Evolutionary conservation across 2,797 vertebrate genomes (phyloP).

Genomic region (Manis javanica): DNA sequence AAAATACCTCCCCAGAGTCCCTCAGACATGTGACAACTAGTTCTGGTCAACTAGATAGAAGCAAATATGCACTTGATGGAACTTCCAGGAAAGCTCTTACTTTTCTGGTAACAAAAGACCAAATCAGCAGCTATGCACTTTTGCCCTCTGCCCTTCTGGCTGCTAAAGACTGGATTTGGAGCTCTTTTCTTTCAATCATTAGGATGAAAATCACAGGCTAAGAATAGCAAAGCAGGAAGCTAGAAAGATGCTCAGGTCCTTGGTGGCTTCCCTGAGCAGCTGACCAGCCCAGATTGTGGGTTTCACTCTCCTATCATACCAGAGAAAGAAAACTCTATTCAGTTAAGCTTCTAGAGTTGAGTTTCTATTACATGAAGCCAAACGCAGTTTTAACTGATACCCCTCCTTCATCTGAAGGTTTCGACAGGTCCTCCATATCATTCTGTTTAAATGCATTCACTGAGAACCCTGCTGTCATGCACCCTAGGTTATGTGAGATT

Average conservation of each 20-base stretch:
- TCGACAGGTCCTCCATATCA: background rate
- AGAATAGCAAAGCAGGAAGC: background rate
- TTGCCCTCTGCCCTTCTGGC: background rate
- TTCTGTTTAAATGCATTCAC: background rate
- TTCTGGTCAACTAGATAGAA: background rate
- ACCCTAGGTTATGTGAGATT: background rate
- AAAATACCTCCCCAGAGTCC: background rate
- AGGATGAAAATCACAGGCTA: background rate
- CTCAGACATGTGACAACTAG: background rate
- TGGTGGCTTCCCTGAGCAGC: background rate
- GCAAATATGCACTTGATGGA: background rate
- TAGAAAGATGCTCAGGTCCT: background rate
- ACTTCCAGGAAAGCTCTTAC: conserved; percentile 1
- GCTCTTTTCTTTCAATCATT: background rate
- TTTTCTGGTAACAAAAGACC: background rate
- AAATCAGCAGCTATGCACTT: background rate
- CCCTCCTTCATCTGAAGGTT: background rate
- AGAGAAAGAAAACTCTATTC: background rate
- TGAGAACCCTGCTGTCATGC: background rate
- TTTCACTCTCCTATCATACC: background rate
- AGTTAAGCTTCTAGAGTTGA: background rate
- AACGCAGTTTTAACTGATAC: background rate
- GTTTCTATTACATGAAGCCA: background rate
- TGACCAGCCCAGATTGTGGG: background rate
- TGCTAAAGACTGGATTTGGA: background rate